phyloP scores from a whole-genome alignment of 2,888 invertebrate genomes.

The Caprella mutica region DNA sequence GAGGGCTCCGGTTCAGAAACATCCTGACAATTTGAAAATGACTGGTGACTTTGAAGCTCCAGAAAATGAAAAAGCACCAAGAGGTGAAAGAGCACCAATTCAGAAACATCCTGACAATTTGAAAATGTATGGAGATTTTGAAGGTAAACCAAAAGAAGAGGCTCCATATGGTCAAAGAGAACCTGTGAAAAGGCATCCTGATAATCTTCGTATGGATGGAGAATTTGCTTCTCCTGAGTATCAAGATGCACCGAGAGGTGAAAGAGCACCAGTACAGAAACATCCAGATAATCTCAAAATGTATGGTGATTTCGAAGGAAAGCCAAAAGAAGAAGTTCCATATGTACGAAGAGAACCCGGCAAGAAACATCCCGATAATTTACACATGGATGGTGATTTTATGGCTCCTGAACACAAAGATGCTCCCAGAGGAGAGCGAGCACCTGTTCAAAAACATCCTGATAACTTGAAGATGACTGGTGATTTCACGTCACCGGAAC shows the following conservation, averaged over 20 bases:
- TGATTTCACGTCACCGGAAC: not conserved
- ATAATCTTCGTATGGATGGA: conserved; percentile 48
- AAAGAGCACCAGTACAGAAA: conserved; percentile 15
- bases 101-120: conserved; percentile 48
- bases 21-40: conserved; percentile 45
- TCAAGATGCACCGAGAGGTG: conserved; percentile 42
- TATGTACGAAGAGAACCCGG: conserved; percentile 37
- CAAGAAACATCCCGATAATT: conserved; percentile 41
- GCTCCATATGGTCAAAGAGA: conserved; percentile 40
- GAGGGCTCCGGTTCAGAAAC: conserved; percentile 36
- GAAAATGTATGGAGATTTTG: conserved; percentile 50
- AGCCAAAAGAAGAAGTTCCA: conserved; percentile 41
- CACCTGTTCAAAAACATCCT: conserved; percentile 20
- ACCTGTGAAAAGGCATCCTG: conserved; percentile 36
- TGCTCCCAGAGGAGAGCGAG: conserved; percentile 22
- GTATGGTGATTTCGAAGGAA: conserved; percentile 39
- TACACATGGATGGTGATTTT: conserved; percentile 48
- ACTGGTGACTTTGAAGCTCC: conserved; percentile 43
- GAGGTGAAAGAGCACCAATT: conserved; percentile 45
- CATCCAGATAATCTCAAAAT: conserved; percentile 38
- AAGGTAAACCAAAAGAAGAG: conserved; percentile 45
- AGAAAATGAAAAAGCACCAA: conserved; percentile 37
- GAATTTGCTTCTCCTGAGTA: conserved; percentile 41
- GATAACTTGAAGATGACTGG: conserved; percentile 26
- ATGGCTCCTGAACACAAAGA: conserved; percentile 39